Evolutionary conservation across 2,797 vertebrate species (phyloP).

Genomic region (Lithobates sylvaticus): DNA sequence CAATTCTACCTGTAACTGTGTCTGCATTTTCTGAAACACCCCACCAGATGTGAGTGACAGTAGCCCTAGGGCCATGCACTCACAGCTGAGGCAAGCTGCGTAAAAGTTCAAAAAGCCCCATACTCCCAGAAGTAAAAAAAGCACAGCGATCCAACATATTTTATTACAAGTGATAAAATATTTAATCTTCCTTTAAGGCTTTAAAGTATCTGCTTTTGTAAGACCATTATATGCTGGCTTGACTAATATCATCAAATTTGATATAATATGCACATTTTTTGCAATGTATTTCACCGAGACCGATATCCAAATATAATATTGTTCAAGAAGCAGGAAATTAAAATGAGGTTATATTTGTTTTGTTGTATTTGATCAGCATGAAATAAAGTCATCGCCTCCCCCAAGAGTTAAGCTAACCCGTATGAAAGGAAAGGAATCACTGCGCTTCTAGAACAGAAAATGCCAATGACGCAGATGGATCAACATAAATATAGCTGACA

Average conservation of each 20-base stretch:
- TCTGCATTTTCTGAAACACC: too few relatives aligned
- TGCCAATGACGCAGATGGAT: constrained; percentile 64
- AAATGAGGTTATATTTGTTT: constrained; percentile 12
- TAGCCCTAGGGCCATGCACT: too few relatives aligned
- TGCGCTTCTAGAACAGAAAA: constrained; percentile 59
- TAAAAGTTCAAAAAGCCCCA: too few relatives aligned
- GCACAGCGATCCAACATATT: too few relatives aligned
- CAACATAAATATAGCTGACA: constrained; percentile 69
- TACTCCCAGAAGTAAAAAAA: too few relatives aligned
- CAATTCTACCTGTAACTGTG: too few relatives aligned
- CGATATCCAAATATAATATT: background rate
- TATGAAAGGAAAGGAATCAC: constrained; percentile 58
- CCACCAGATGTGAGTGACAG: too few relatives aligned
- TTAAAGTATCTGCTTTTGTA: background rate
- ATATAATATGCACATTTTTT: background rate
- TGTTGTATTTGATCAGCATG: constrained; percentile 22
- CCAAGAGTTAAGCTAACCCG: constrained; percentile 34
- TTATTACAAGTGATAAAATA: too few relatives aligned
- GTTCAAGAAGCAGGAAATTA: constrained; percentile 1
- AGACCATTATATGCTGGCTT: background rate
- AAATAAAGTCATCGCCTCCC: background rate
- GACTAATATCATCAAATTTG: background rate
- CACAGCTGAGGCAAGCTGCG: too few relatives aligned
- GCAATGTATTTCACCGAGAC: background rate
- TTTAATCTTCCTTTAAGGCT: background rate